Percentiles rank a stretch among this genome's conserved stretches.
phyloP scores from a whole-genome alignment of 2,113 vertebrate species.

The Corydoras maculifer region DNA sequence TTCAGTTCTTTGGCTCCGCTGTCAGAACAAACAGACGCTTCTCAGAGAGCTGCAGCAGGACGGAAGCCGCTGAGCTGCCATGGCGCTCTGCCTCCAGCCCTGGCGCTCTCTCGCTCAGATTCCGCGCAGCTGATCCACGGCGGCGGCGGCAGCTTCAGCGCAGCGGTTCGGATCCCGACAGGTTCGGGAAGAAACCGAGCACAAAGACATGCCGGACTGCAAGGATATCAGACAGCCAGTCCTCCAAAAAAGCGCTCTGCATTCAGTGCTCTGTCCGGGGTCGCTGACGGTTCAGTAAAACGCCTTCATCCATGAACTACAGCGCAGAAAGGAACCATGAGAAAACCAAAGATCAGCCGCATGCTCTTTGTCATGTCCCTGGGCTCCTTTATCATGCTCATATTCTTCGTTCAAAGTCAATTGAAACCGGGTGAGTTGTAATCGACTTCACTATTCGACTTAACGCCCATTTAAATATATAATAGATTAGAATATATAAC shows the following conservation, averaged over 20 bases:
- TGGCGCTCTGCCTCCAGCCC: too few relatives aligned
- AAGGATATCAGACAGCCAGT: background rate
- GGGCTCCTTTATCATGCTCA: conserved; percentile 68
- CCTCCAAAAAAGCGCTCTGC: conserved; percentile 4
- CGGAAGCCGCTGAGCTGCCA: too few relatives aligned
- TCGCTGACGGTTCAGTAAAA: background rate
- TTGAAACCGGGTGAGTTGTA: conserved; percentile 69
- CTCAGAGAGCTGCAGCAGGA: background rate
- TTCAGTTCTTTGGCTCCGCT: too few relatives aligned
- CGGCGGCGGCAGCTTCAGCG: too few relatives aligned
- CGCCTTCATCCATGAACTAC: background rate
- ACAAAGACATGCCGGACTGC: conserved; percentile 19
- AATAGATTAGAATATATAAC: too few relatives aligned
- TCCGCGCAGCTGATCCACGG: too few relatives aligned
- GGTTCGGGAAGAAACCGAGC: background rate
- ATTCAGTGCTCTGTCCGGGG: background rate
- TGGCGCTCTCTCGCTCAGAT: too few relatives aligned
- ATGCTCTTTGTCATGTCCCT: conserved; percentile 65
- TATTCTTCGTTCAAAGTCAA: conserved; percentile 71
- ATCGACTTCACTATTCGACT: background rate
- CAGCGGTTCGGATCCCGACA: background rate
- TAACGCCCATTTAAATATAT: too few relatives aligned
- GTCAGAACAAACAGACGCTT: too few relatives aligned
- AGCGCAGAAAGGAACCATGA: conserved; percentile 58
- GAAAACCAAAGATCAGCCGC: conserved; percentile 59